Conservation (phyloP, 2,113 vertebrate species). For the Phyllostomus discolor region DNA sequence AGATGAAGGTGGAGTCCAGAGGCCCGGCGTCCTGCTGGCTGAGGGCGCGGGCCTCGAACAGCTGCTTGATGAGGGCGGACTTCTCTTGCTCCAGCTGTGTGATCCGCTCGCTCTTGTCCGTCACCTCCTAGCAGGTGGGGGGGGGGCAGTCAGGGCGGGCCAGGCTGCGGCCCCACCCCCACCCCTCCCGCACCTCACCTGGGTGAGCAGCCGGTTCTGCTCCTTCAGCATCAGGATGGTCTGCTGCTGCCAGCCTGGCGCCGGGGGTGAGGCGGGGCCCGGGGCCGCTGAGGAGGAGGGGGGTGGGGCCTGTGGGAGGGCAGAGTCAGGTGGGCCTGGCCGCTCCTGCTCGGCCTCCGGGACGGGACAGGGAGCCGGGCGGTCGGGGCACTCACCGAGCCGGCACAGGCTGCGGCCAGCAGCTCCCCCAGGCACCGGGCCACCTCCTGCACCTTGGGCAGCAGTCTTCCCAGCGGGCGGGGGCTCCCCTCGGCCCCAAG, state of each 20-base stretch:
- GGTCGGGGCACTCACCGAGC: conserved; percentile 80
- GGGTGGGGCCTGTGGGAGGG: conserved; percentile 73
- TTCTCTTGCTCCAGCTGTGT: conserved; percentile 97
- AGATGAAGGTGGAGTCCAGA: conserved; percentile 96
- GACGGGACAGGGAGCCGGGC: rapidly evolving
- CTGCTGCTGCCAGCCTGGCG: conserved; percentile 81
- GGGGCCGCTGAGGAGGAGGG: conserved; percentile 16
- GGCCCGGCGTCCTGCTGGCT: conserved; percentile 84
- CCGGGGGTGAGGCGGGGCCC: conserved; percentile 14
- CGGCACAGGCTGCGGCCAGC: conserved; percentile 78
- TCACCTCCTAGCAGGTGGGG: conserved; percentile 87
- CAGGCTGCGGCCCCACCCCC: rapidly evolving
- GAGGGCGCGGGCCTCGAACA: conserved; percentile 91
- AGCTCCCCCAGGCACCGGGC: conserved; percentile 91
- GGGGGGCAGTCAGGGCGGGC: not conserved
- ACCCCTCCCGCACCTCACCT: conserved; percentile 76
- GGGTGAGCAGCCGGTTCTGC: conserved; percentile 95
- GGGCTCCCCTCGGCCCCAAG: conserved; percentile 81
- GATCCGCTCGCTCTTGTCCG: conserved; percentile 91
- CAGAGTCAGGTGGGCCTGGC: not conserved
- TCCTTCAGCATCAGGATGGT: conserved; percentile 93
- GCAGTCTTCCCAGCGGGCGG: conserved; percentile 81
- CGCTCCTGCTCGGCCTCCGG: not conserved
- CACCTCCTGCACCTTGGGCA: conserved; percentile 93
- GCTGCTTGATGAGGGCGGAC: conserved; percentile 94